These are phyloP conservation scores for Anser cygnoides DNA, from an alignment of 2,113 vertebrate species.

Conservation along the genomic window DNA sequence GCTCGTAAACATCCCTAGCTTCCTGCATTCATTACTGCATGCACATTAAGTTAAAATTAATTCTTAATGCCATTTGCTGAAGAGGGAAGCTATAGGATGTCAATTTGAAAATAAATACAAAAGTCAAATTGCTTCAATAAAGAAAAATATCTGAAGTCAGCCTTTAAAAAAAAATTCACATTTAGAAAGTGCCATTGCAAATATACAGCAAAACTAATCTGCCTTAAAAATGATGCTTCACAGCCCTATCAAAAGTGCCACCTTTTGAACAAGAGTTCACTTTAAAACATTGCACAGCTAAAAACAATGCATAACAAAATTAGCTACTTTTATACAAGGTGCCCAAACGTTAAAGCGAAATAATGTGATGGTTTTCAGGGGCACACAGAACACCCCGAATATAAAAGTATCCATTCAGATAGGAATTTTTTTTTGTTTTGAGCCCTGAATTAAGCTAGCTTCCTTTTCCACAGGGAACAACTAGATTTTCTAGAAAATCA, in stretches of 20 bases:
- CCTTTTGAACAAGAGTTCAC: slow-evolving; percentile 11
- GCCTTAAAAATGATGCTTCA: slow-evolving; percentile 40
- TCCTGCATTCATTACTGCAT: background rate
- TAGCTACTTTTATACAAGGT: background rate
- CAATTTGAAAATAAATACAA: slow-evolving; percentile 71
- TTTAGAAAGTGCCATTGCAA: slow-evolving; percentile 78
- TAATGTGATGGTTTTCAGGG: background rate
- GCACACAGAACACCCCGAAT: background rate
- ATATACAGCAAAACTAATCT: slow-evolving; percentile 69
- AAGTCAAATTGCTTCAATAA: slow-evolving; percentile 29
- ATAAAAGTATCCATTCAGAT: background rate
- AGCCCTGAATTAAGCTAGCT: too few species aligned
- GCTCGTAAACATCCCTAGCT: background rate
- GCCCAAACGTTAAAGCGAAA: background rate
- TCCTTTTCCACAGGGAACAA: background rate
- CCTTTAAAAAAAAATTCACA: slow-evolving; percentile 64
- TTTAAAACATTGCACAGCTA: slow-evolving; percentile 60
- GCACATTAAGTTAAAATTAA: rapidly evolving
- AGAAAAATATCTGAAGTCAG: slow-evolving; percentile 5
- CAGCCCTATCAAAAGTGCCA: slow-evolving; percentile 56
- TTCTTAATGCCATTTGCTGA: background rate
- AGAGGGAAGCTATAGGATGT: background rate
- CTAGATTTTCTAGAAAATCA: too few species aligned
- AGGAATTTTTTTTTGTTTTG: too few species aligned
- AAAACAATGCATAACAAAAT: background rate